phyloP scores from a whole-genome alignment of 1,140 invertebrate species.

The Globodera ellingtonae region DNA sequence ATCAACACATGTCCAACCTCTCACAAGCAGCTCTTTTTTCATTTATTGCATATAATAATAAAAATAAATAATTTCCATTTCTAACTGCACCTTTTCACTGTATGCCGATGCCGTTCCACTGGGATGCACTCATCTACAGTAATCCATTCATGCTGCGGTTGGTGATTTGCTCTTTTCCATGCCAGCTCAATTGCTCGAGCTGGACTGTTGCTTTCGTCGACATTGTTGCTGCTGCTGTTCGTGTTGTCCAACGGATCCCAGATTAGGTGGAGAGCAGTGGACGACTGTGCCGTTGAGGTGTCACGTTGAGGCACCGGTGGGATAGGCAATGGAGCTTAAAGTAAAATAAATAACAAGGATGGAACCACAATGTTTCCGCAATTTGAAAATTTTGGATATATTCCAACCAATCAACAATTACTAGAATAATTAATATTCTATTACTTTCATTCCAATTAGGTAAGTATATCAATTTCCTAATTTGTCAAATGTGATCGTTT shows the following conservation, averaged over 20 bases:
- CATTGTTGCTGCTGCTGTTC: background rate
- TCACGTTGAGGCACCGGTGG: slow-evolving; percentile 90
- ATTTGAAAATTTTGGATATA: slow-evolving; percentile 10
- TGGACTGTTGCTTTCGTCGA: slow-evolving; percentile 26
- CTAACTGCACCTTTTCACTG: slow-evolving; percentile 31
- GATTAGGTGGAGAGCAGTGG: slow-evolving; percentile 79
- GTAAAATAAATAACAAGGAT: too few relatives aligned
- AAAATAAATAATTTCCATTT: background rate
- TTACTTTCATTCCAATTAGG: background rate
- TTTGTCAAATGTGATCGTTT: too few relatives aligned
- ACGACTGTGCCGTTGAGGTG: slow-evolving; percentile 86
- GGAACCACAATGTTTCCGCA: too few relatives aligned
- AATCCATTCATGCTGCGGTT: slow-evolving; percentile 44
- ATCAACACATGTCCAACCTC: background rate
- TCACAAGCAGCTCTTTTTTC: background rate
- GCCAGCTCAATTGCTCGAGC: slow-evolving; percentile 45
- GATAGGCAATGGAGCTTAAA: slow-evolving; percentile 83
- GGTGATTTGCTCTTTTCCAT: slow-evolving; percentile 53
- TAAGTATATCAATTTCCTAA: too few relatives aligned
- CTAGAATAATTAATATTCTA: background rate
- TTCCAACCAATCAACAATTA: background rate
- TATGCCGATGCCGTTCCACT: slow-evolving; percentile 30
- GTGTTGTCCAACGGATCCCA: slow-evolving; percentile 16
- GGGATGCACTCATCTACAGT: slow-evolving; percentile 24
- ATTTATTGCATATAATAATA: background rate